Base-by-base conservation (phyloP, 1,140 invertebrate genomes). In the Latrodectus geometricus region DNA sequence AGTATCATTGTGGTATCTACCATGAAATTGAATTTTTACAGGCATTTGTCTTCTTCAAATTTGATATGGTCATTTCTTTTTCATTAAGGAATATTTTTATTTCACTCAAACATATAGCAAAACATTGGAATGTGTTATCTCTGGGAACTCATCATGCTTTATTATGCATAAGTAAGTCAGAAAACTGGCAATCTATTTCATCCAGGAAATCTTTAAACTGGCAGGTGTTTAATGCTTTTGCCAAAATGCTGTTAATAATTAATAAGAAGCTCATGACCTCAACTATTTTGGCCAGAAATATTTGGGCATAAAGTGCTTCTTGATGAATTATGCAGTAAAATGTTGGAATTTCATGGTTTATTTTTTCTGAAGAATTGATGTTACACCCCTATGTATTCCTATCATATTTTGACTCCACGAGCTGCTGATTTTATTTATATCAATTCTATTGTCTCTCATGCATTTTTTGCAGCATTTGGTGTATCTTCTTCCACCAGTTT, bases 201-300 rank as follows among this genome's bases (percentile, higher is more conserved):
- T 1, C 7, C 17, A 56, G 20, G 20, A 90, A 90, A 56, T 89
- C 88, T 89, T 90, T 88, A 88, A 91, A 91, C 81, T 90, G 87
- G 20, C 89, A 86, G 82, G 90, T 89, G 73, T 89, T 89, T 52
- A 91, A 89, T 79, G 85, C 89, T 76, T 88, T 88, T 70, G 89
- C 88, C 87, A 89, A 74, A 83, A 91, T 91, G 72, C 88, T 90
- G 87, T 91, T 90, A 35, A 91, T 88, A 88, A 84, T 88, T 89
- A 82, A 80, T 80, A 70, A 54, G 7, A 85, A 76, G 23, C 77
- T 70, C 2, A 35, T 35, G 35, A 35, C 5, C 72, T 86, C 66
- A 52, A 74, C 49, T 52, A 86, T 86, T 86, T 86, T 74, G 49
- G 14, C 52, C 50, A 72, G 83, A 76, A 76, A 76, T n/a, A 14